Conservation (phyloP, 2,888 invertebrate species). For the Hemithea aestivaria region DNA sequence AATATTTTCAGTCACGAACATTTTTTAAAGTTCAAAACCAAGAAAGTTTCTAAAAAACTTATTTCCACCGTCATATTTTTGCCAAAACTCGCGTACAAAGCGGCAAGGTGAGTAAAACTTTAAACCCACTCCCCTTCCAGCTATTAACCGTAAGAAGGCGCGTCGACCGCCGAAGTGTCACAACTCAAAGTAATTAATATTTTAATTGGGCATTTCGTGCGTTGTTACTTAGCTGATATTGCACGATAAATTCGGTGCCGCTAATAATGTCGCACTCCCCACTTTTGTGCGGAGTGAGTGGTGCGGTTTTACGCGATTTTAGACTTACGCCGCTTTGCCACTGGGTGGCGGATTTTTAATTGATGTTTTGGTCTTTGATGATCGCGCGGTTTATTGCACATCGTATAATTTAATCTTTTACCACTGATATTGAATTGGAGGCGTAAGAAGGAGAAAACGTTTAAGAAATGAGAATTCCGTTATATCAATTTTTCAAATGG, state of each 20-base stretch:
- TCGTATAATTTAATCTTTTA: slow-evolving; percentile 6
- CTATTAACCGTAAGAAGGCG: slow-evolving; percentile 49
- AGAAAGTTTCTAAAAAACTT: neutral
- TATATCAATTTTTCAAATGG: too few relatives aligned
- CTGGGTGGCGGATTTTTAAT: slow-evolving; percentile 29
- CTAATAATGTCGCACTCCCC: slow-evolving; percentile 59
- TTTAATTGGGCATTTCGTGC: slow-evolving; percentile 77
- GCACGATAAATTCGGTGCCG: slow-evolving; percentile 68
- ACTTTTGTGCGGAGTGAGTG: slow-evolving; percentile 42
- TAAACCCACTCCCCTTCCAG: slow-evolving; percentile 30
- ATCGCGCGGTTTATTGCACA: slow-evolving; percentile 12
- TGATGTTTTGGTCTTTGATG: slow-evolving; percentile 27
- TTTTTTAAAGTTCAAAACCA: too few relatives aligned
- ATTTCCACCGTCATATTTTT: slow-evolving; percentile 3
- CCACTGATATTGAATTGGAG: slow-evolving; percentile 4
- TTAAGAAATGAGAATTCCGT: too few relatives aligned
- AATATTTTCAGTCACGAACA: too few relatives aligned
- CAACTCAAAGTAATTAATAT: slow-evolving; percentile 76
- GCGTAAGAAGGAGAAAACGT: neutral
- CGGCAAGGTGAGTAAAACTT: slow-evolving; percentile 23
- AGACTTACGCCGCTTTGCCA: slow-evolving; percentile 31
- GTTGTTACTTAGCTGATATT: slow-evolving; percentile 72
- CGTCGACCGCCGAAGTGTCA: slow-evolving; percentile 58
- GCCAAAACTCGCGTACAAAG: slow-evolving; percentile 6
- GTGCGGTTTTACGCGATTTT: slow-evolving; percentile 41